Evolutionary conservation across 2,888 invertebrate genomes (phyloP), one percentile per base, ranked within the genome.

Genomic region (Elmis aenea): DNA sequence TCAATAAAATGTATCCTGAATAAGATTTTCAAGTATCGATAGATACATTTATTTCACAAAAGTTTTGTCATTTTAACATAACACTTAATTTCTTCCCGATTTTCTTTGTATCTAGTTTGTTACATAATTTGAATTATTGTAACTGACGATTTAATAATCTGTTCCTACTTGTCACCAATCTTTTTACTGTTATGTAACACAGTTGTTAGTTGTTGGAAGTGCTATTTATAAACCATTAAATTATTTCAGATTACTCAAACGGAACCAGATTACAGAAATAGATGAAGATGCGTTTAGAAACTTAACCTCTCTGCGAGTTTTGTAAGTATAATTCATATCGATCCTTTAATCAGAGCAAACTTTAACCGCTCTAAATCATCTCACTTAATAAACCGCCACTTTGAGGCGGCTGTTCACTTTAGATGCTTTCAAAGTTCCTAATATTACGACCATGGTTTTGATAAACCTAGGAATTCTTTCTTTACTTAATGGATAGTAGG

Each of bases 241-340:
- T 44, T 52, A 45, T 74, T 71, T 42, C 78, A 94, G 93, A 64
- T 77, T 90, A 59, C 75, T 94, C 62, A 85, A 85, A 64, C 76
- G 87, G 61, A 95, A 95, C 75, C 82, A 81, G 70, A 85, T 95
- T 64, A 72, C 75, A 48, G 72, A 76, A 62, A 84, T 95, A 58
- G 79, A 84, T 53, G 79, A 80, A 52, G 77, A 80, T 52, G 87
- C 90, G 37, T 91, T 95, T 67, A 70, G 72, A 53, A 83, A 84
- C 69, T 74, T 91, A 55, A 81, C 83, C 41, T 79, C 80, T 50
- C 75, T 95, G 46, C 77, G 81, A 67, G 81, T 90, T 54, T 70
- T 94, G 93, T 94, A 75, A 90, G 93, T 87, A 74, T 46, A 9
- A 23, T 10, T 5, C 1, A 5, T 9, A 23, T 12, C 13, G 12